A percentile compares a stretch with the other conserved stretches of the same genome.
Conservation (phyloP, 1,140 invertebrate species). For the Hylyphantes graminicola region DNA sequence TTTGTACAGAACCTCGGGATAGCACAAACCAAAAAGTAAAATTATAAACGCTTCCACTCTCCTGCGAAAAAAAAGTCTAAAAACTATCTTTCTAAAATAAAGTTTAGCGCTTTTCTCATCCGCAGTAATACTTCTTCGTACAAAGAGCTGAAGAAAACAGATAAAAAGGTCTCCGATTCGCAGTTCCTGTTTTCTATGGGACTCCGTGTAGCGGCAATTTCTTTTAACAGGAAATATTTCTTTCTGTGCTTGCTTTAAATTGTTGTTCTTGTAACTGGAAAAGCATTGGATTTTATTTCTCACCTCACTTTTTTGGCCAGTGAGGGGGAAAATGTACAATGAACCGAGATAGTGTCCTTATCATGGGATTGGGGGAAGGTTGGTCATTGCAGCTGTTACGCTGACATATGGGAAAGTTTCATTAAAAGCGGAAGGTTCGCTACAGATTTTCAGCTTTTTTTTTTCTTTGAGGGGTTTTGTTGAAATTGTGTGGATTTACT, state of each 20-base stretch:
- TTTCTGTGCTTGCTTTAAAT: conserved; percentile 39
- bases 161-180: conserved; percentile 37
- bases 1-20: too few species aligned
- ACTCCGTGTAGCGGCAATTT: conserved; percentile 27
- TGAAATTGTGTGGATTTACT: conserved; percentile 5
- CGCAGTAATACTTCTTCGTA: conserved; percentile 1
- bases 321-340: conserved; percentile 28
- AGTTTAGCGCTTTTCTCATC: conserved; percentile 4
- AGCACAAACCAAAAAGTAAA: too few species aligned
- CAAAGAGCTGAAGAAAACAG: conserved; percentile 24
- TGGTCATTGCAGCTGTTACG: conserved; percentile 38
- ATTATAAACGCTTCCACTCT: too few species aligned
- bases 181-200: conserved; percentile 32
- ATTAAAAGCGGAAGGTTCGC: conserved; percentile 28
- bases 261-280: conserved; percentile 50
- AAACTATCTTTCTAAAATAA: conserved; percentile 8
- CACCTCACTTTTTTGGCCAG: conserved; percentile 14
- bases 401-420: conserved; percentile 42
- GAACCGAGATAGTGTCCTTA: conserved; percentile 19
- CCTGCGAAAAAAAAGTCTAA: background rate
- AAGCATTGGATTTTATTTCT: conserved; percentile 47
- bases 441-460: background rate
- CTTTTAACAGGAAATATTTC: conserved; percentile 48
- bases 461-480: background rate
- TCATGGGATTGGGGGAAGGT: conserved; percentile 7